Evolutionary conservation across 1,140 invertebrate genomes (phyloP), one percentile per base, ranked within the genome.

Genomic region (Papilio glaucus): DNA sequence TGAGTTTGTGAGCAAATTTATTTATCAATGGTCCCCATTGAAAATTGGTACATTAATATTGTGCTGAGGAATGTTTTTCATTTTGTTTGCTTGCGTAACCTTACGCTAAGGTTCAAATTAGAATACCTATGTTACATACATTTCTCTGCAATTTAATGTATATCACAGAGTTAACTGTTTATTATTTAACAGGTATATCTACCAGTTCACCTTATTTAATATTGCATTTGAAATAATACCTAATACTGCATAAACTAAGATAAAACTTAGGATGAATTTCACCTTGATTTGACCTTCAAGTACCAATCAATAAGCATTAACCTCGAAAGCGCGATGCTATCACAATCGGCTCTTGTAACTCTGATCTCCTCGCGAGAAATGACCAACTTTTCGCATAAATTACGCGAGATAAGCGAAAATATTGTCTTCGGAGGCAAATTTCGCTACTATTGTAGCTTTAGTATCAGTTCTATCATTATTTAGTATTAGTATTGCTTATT

Each of bases 371-470:
- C 82, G 77, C 76, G 60, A 71, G 74, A 82, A 85, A 78, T 80
- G 81, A 68, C 26, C 78, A 89, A 89, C 67, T 89, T 86, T 81
- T 81, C 62, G 65, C 67, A 83, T 88, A 88, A 89, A 86, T 89
- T 89, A 88, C 77, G 74, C 76, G 80, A 78, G 78, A 86, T 89
- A 89, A 89, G 78, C 85, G 82, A 86, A 89, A 89, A 89, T 89
- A 88, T 88, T 89, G 87, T 87, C 86, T 89, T 86, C 82, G 68
- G 75, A 41, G 80, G 82, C 83, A 88, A 86, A 88, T 88, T 89
- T 89, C 83, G 79, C 62, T 49, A 78, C 81, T 81, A 80, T 84
- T 49, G 74, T 65, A 62, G 49, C 82, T 82, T 85, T 85, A 86
- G 82, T 82, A 89, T 29, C 26, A 87, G 77, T 81, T 85, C 79